phyloP scores from a whole-genome alignment of 2,797 vertebrate genomes.

The Acipenser oxyrinchus region DNA sequence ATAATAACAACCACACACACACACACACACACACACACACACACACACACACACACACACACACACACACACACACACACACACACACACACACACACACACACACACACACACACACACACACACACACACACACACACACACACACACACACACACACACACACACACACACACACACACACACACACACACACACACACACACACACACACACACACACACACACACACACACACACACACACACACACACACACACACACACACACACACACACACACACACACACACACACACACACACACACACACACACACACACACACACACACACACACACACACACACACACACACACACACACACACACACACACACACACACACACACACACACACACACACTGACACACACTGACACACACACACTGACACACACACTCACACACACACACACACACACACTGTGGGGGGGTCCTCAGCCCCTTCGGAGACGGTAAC shows the following conservation, averaged over 20 bases:
- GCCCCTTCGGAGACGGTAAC: not conserved
- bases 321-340: constrained; percentile 5
- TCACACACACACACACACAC: no score
- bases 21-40: constrained; percentile 6
- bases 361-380: constrained; percentile 5
- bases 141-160: no score
- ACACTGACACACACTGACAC: no score
- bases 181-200: not conserved
- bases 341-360: constrained; percentile 10
- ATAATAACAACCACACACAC: constrained; percentile 3
- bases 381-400: constrained; percentile 6
- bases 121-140: no score
- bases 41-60: constrained; percentile 6
- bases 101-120: no score
- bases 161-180: no score
- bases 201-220: constrained; percentile 8
- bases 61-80: constrained; percentile 4
- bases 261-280: constrained; percentile 7
- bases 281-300: constrained; percentile 7
- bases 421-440: no score
- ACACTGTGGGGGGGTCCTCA: not conserved
- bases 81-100: no score
- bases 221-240: constrained; percentile 6
- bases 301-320: constrained; percentile 6
- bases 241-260: constrained; percentile 6